These are phyloP conservation scores for Leptopilina clavipes DNA, from an alignment of 1,140 invertebrate genomes.

Conservation along the genomic window DNA sequence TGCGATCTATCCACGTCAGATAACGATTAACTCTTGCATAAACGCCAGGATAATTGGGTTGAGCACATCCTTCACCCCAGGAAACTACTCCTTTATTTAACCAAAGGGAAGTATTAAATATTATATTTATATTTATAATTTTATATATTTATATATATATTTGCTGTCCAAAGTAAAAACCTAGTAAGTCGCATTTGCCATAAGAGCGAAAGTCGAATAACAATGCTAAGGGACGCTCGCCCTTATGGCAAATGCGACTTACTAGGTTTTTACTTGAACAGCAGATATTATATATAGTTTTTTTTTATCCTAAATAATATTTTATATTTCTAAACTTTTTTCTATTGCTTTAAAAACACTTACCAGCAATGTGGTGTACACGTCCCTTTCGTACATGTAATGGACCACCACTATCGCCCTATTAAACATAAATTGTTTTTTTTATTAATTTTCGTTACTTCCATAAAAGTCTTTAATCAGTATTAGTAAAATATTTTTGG, in stretches of 20 bases:
- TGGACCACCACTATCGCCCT: conserved; percentile 83
- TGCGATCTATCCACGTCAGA: conserved; percentile 82
- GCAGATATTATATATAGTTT: too few species aligned
- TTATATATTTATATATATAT: too few species aligned
- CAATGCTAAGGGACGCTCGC: too few species aligned
- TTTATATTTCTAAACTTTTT: neutral
- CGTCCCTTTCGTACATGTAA: conserved; percentile 75
- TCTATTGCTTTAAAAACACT: conserved; percentile 50
- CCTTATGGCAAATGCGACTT: too few species aligned
- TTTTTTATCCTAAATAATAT: too few species aligned
- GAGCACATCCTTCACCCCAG: conserved; percentile 88
- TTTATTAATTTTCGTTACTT: too few species aligned
- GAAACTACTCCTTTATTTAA: conserved; percentile 80
- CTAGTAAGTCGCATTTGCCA: too few species aligned
- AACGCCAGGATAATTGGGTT: conserved; percentile 87
- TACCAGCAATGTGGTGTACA: conserved; percentile 75
- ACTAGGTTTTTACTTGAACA: too few species aligned
- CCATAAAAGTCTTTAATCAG: too few species aligned
- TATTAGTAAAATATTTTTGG: too few species aligned
- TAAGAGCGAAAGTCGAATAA: too few species aligned
- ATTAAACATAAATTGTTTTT: conserved; percentile 42
- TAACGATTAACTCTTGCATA: conserved; percentile 88
- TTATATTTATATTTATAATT: neutral
- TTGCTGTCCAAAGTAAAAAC: too few species aligned
- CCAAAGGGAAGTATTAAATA: conserved; percentile 35